Evolutionary conservation across 2,888 invertebrate genomes (phyloP), one percentile per base, ranked within the genome.

Genomic region (Brenthis daphne): DNA sequence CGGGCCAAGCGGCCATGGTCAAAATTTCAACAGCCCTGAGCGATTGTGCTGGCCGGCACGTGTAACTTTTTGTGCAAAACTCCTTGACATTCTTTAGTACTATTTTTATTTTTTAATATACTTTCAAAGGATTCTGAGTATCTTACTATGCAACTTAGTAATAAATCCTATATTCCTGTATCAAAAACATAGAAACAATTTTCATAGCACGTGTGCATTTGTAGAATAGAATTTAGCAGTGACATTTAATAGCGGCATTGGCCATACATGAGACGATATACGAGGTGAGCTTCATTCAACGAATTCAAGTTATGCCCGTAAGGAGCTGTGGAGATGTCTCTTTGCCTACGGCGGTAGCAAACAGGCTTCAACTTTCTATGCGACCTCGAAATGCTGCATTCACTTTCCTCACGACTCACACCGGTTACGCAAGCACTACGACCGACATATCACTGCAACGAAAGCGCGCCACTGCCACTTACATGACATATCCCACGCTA

Each of bases 361-460:
- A 81, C 80, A 80, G 77, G 80, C 82, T 83, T 85, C 85, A 88
- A 92, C 92, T 92, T 92, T 92, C 92, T 92, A 91, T 83, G 86
- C 84, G 92, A 92, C 92, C 92, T 92, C 92, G 87, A 91, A 92
- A 85, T 89, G 87, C 89, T 88, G 89, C 90, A 85, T 92, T 92
- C 92, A 92, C 92, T 92, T 92, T 92, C 92, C 85, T 91, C 89
- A 85, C 85, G 85, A 78, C 85, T 84, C 85, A 86, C 90, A 87
- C 89, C 87, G 89, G 90, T 92, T 92, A 89, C 92, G 89, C 88
- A 92, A 92, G 82, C 82, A 82, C 80, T 77, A 81, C 86, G 89
- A 85, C 90, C 88, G 88, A 90, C 87, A 90, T 89, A 89, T 85
- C 77, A 78, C 77, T 82, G 80, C 77, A 75, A 81, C 79, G 82